Conservation (phyloP, 2,888 invertebrate species). For the Entomobrya multifasciata region DNA sequence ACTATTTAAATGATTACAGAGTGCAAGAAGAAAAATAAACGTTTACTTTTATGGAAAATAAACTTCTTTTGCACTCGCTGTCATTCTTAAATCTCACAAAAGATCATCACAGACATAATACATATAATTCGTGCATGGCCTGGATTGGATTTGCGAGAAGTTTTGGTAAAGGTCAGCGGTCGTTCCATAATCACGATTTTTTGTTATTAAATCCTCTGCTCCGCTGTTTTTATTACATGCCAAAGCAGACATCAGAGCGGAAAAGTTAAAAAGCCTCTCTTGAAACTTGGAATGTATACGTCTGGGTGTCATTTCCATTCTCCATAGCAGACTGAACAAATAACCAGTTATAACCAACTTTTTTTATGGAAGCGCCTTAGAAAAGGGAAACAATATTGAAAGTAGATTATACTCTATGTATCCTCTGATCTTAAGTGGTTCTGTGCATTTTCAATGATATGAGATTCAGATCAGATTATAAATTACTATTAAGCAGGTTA, state of each 20-base stretch:
- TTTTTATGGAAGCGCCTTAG: neutral
- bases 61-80: neutral
- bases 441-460: too few relatives aligned
- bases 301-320: constrained; percentile 28
- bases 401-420: too few relatives aligned
- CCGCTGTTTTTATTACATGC: neutral
- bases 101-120: neutral
- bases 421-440: too few relatives aligned
- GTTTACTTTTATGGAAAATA: constrained; percentile 71
- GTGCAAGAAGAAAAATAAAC: constrained; percentile 59
- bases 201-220: neutral
- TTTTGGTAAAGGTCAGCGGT: constrained; percentile 24
- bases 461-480: neutral
- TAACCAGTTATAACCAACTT: constrained; percentile 13
- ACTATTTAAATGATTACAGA: constrained; percentile 8
- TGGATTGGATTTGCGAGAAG: neutral
- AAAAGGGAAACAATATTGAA: neutral
- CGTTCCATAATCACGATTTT: neutral
- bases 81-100: neutral
- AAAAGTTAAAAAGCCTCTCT: neutral
- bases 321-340: neutral
- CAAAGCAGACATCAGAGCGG: neutral
- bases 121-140: neutral
- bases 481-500: neutral
- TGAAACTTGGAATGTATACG: constrained; percentile 11